Evolutionary conservation across 2,113 vertebrate species (phyloP).

Genomic region (Misgurnus mizolepis): DNA sequence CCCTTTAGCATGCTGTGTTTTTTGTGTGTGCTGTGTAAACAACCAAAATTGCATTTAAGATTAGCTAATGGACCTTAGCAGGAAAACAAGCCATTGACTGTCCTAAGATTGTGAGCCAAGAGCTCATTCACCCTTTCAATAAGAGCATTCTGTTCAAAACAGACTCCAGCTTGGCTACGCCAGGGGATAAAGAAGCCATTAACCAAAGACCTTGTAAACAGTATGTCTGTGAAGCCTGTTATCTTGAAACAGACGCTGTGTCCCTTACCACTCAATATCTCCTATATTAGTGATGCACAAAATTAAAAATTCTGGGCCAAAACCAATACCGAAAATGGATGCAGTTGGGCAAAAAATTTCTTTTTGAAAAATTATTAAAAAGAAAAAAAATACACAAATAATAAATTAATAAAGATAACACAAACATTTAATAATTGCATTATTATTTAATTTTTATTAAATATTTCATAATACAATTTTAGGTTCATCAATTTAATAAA

Average conservation of each 20-base stretch:
- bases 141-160: conserved; percentile 4
- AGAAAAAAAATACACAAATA: no score
- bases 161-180: not conserved
- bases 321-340: no score
- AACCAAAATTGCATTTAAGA: conserved; percentile 1
- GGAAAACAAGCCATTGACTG: conserved; percentile 16
- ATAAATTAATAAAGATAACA: no score
- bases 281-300: no score
- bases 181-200: conserved; percentile 20
- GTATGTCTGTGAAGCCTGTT: not conserved
- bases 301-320: no score
- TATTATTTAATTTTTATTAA: no score
- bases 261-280: no score
- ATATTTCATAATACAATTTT: no score
- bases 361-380: no score
- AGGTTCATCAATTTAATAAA: no score
- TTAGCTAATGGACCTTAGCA: conserved; percentile 11
- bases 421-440: no score
- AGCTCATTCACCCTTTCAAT: not conserved
- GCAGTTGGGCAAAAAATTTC: no score
- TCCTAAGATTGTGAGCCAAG: not conserved
- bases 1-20: conserved; percentile 9
- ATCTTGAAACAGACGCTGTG: not conserved
- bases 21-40: not conserved
- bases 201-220: conserved; percentile 15